Conservation (phyloP, 2,797 vertebrate genomes). For the Kryptolebias ocellatus region DNA sequence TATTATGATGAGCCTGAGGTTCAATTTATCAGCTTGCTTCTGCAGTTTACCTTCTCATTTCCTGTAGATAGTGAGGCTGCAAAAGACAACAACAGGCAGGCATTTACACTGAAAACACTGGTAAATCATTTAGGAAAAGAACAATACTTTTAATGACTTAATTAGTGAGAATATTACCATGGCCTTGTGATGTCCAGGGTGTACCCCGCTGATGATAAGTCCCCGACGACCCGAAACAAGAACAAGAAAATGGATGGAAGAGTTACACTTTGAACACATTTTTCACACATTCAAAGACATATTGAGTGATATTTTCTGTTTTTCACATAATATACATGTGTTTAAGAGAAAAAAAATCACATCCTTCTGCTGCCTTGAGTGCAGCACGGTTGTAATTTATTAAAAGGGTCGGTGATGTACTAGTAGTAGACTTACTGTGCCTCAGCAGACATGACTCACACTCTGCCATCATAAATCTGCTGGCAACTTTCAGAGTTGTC, state of each 20-base stretch:
- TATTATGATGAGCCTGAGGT: neutral
- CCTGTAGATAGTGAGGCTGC: neutral
- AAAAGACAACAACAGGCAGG: neutral
- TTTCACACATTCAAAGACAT: neutral
- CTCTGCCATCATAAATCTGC: slow-evolving; percentile 49
- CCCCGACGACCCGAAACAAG: no score
- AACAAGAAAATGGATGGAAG: no score
- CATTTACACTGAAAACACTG: neutral
- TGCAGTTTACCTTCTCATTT: neutral
- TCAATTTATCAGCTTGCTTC: neutral
- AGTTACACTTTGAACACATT: neutral
- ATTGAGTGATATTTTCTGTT: neutral
- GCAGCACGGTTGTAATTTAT: slow-evolving; percentile 31
- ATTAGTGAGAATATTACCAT: no score
- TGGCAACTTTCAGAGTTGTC: slow-evolving; percentile 28
- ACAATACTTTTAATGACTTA: neutral
- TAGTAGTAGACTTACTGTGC: slow-evolving; percentile 20
- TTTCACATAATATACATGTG: neutral
- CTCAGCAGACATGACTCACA: slow-evolving; percentile 51
- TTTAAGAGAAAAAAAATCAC: neutral
- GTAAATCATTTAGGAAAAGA: neutral
- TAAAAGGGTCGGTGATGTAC: slow-evolving; percentile 21
- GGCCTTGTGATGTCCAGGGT: no score
- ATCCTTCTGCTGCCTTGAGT: neutral
- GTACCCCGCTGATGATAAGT: no score